phyloP scores from a whole-genome alignment of 2,113 vertebrate genomes.

The Montifringilla adamsi region DNA sequence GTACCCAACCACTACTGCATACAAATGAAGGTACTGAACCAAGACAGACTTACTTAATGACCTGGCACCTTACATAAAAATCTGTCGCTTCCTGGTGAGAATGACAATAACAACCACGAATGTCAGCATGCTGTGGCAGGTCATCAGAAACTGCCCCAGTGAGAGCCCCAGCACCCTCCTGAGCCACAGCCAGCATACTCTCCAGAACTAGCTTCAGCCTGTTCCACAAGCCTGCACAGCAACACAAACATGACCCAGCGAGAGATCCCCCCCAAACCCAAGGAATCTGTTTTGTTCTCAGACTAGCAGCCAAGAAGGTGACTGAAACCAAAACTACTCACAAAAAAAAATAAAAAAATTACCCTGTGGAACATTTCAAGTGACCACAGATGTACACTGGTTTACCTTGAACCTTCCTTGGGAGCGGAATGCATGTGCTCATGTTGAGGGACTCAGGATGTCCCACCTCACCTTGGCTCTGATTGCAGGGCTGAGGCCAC shows the following conservation, averaged over 20 bases:
- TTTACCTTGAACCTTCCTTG: not conserved
- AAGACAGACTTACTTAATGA: conserved; percentile 10
- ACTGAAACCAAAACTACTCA: not conserved
- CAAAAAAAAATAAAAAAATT: too few species aligned
- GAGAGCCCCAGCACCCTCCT: not conserved
- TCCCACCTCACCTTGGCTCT: not conserved
- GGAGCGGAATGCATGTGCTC: rapidly evolving
- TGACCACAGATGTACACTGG: not conserved
- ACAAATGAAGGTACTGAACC: conserved; percentile 36
- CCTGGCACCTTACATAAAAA: conserved; percentile 18
- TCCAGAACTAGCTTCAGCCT: not conserved
- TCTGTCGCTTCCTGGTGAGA: conserved; percentile 31
- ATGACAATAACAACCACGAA: not conserved
- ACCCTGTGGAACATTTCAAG: not conserved
- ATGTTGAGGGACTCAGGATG: rapidly evolving
- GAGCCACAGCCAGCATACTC: not conserved
- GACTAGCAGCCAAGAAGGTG: not conserved
- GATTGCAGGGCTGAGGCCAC: not conserved
- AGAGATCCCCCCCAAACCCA: not conserved
- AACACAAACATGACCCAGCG: not conserved
- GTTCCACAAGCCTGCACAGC: not conserved
- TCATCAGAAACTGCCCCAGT: not conserved
- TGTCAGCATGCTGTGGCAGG: not conserved
- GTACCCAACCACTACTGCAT: not conserved
- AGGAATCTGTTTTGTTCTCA: not conserved